Conservation (phyloP, 2,888 invertebrate species). For the Noctua janthe region DNA sequence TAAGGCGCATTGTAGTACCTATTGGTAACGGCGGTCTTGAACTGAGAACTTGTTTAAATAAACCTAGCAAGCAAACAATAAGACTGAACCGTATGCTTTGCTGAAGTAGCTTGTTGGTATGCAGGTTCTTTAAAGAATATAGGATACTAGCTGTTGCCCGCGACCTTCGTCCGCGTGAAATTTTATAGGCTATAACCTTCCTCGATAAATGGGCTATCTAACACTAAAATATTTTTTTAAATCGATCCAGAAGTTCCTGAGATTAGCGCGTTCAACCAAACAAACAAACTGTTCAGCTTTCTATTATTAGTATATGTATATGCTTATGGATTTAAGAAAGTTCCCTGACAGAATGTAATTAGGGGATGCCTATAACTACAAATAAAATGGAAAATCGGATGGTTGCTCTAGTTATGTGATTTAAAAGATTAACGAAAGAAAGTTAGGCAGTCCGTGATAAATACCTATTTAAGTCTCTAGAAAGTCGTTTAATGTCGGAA, state of each 20-base stretch:
- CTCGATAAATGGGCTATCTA: too few relatives aligned
- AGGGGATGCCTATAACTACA: not conserved
- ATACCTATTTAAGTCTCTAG: not conserved
- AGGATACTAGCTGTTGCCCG: not conserved
- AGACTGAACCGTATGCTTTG: constrained; percentile 1
- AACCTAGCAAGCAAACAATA: constrained; percentile 4
- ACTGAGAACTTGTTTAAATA: constrained; percentile 19
- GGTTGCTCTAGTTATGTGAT: not conserved
- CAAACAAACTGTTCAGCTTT: too few relatives aligned
- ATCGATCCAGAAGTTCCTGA: too few relatives aligned
- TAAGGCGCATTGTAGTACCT: constrained; percentile 16
- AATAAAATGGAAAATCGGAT: not conserved
- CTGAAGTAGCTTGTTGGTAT: not conserved
- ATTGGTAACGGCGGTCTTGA: constrained; percentile 29
- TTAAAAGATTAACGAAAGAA: not conserved
- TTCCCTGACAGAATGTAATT: not conserved
- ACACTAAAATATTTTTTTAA: too few relatives aligned
- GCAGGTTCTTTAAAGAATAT: not conserved
- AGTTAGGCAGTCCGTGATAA: not conserved
- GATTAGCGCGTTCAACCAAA: too few relatives aligned
- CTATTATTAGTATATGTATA: too few relatives aligned
- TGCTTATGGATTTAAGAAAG: not conserved
- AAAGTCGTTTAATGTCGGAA: not conserved
- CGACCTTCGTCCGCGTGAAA: too few relatives aligned
- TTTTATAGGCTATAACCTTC: too few relatives aligned